phyloP scores from a whole-genome alignment of 2,113 vertebrate genomes.

The Sinocyclocheilus grahami region DNA sequence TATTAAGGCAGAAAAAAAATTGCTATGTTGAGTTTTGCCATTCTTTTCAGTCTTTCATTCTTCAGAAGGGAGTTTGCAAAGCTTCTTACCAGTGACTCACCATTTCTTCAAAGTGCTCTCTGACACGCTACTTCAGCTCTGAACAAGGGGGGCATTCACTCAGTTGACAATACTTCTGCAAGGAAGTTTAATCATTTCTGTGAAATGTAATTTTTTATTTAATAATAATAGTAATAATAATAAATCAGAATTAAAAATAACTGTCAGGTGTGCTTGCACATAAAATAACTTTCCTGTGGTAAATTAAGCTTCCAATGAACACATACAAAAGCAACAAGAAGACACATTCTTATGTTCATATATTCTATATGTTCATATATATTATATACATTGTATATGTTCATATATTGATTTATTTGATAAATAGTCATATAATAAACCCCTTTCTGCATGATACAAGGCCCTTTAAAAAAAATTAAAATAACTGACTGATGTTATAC shows the following conservation, averaged over 20 bases:
- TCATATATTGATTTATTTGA: not conserved
- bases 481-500: not conserved
- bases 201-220: not conserved
- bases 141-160: slow-evolving; percentile 25
- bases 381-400: too few species aligned
- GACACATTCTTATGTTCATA: too few species aligned
- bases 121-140: slow-evolving; percentile 39
- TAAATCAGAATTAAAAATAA: not conserved
- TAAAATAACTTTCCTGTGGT: too few species aligned
- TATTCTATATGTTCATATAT: too few species aligned
- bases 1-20: not conserved
- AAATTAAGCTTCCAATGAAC: too few species aligned
- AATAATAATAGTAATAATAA: not conserved
- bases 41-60: not conserved
- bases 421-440: not conserved
- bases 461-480: too few species aligned
- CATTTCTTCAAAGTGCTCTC: slow-evolving; percentile 20
- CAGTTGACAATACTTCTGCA: not conserved
- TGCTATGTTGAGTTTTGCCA: not conserved
- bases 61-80: not conserved
- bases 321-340: too few species aligned
- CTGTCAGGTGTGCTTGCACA: too few species aligned
- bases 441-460: not conserved
- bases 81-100: not conserved
- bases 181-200: not conserved